Base-by-base conservation (phyloP, 2,797 vertebrate species). In the Parauchenoglanis punctatus region DNA sequence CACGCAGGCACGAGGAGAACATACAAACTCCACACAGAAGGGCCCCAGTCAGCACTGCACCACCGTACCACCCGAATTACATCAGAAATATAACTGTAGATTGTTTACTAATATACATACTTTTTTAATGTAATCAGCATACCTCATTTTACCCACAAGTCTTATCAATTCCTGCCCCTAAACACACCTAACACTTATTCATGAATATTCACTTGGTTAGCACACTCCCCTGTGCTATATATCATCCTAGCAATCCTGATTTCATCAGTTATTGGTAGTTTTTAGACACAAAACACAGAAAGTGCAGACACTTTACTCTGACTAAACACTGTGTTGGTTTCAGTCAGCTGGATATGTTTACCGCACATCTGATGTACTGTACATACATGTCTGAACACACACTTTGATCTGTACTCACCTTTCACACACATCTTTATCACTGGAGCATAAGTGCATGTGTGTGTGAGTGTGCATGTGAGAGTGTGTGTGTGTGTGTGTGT, bases 361-460 rank as follows among this genome's bases (percentile, higher is more conserved):
- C 40, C 8, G 25, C 23, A 20, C 28, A n/a, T 78, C 52, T 78
- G 76, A 56, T 7, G 28, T 58, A 40, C 68, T 5, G 25, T 58
- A 40, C 68, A 76, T 78, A 78, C 52, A 35, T 78, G 76, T 78
- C 76, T 78, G 76, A 78, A 76, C 73, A 78, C 76, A 78, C 15
- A 31, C 0, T 18, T 35, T 17, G 35, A 61, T 61, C 35, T 61
- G 13, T 61, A 61, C 35, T 61, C 35, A 63, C 78, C 78, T 81
- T 59, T 81, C 31, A 44, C 77, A 81, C 56, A 25, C 56, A 59
- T 81, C 12, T 17, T 81, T 44, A 63, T 20, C 31, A 59, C 18
- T 13, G 76, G 49, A 56, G 28, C 46, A 3, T 73, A 35, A 11
- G 0, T 17, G 11, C 2, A 3, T 73, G 70, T 73, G 40, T 73